Conservation (phyloP, 2,888 invertebrate species). For the Drosophila birchii region DNA sequence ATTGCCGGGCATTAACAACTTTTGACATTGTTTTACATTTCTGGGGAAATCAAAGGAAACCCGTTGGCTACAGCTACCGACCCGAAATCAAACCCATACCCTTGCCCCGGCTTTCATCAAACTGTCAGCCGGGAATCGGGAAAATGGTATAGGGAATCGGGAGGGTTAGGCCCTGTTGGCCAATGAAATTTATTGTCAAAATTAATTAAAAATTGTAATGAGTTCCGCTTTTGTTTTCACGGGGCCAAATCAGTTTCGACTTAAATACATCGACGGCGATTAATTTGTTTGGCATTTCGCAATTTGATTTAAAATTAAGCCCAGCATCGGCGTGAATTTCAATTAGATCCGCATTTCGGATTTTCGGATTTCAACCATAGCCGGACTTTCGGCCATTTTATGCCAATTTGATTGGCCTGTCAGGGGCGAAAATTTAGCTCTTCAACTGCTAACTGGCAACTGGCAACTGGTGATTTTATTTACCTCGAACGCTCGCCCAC, state of each 20-base stretch:
- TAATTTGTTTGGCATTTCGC: conserved; percentile 70
- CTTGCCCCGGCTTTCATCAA: conserved; percentile 60
- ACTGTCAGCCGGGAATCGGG: conserved; percentile 52
- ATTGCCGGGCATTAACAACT: conserved; percentile 71
- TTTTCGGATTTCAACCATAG: background rate
- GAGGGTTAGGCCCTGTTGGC: background rate
- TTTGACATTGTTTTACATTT: conserved; percentile 79
- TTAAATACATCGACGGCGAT: conserved; percentile 66
- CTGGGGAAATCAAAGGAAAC: conserved; percentile 69
- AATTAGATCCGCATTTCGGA: conserved; percentile 57
- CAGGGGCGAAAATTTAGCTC: conserved; percentile 32
- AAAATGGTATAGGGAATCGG: background rate
- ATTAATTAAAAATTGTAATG: conserved; percentile 80
- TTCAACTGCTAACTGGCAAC: conserved; percentile 40
- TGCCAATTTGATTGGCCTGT: conserved; percentile 71
- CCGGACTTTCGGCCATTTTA: conserved; percentile 51
- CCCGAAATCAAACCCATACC: conserved; percentile 29
- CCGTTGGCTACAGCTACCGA: background rate
- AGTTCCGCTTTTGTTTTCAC: conserved; percentile 34
- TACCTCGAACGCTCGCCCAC: conserved; percentile 26
- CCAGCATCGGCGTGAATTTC: conserved; percentile 62
- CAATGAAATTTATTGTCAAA: conserved; percentile 72
- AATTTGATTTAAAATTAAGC: conserved; percentile 72
- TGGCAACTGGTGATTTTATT: conserved; percentile 56
- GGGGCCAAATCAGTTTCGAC: conserved; percentile 37